Evolutionary conservation across 2,888 invertebrate species (phyloP).

Genomic region (Rhamphomyia laevipes): DNA sequence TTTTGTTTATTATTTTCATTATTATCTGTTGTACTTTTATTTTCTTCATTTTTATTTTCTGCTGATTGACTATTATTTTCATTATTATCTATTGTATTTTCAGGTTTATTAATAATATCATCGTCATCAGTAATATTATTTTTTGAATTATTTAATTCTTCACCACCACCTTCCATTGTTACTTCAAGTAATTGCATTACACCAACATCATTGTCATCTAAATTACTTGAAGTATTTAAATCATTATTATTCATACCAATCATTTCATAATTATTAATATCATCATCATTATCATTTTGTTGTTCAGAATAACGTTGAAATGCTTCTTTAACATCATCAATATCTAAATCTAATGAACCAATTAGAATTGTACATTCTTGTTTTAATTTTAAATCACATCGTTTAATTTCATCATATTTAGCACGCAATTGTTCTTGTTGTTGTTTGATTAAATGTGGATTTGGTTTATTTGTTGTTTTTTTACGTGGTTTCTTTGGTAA

Average conservation of each 20-base stretch:
- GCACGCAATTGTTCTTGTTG: conserved; percentile 27
- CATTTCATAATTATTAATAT: conserved; percentile 14
- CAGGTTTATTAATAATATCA: conserved; percentile 4
- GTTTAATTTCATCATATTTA: conserved; percentile 29
- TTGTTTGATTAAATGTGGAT: conserved; percentile 32
- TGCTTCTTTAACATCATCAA: not conserved
- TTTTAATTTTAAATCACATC: conserved; percentile 30
- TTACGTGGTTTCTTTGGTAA: conserved; percentile 32
- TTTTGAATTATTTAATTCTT: conserved; percentile 6
- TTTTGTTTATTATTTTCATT: not conserved
- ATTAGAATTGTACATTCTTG: conserved; percentile 26
- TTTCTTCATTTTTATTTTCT: not conserved
- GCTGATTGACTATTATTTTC: not conserved
- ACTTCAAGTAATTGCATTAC: not conserved
- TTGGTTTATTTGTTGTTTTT: conserved; percentile 32
- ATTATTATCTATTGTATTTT: not conserved
- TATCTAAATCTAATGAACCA: conserved; percentile 21
- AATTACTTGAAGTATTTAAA: not conserved
- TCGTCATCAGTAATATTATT: conserved; percentile 7
- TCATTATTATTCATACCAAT: not conserved
- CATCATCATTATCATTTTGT: conserved; percentile 10
- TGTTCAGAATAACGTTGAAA: not conserved
- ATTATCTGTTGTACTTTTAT: not conserved
- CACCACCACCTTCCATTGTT: not conserved
- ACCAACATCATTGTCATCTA: not conserved